Evolutionary conservation across 2,797 vertebrate genomes (phyloP).

Genomic region (Merluccius polli): DNA sequence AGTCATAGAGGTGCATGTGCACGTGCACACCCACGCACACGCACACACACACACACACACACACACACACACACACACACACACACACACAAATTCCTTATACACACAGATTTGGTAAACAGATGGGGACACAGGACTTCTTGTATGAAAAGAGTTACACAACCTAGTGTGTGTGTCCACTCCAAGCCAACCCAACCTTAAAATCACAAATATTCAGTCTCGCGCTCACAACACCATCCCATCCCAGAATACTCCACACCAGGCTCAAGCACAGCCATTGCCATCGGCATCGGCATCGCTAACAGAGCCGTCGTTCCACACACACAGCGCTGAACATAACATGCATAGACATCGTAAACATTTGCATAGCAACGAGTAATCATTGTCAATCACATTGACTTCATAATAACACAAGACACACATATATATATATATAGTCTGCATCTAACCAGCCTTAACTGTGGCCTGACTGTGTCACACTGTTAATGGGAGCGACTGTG

Average conservation of each 20-base stretch:
- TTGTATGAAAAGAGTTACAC: not conserved
- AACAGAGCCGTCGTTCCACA: not conserved
- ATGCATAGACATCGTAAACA: not conserved
- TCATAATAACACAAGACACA: not conserved
- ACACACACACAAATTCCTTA: not conserved
- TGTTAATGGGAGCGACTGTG: not conserved
- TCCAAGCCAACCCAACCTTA: conserved; percentile 4
- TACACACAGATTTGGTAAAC: not conserved
- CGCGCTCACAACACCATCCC: not conserved
- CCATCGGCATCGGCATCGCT: not conserved
- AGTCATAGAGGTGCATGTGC: not conserved
- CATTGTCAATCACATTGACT: not conserved
- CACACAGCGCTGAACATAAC: too few species aligned
- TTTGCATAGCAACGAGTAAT: not conserved
- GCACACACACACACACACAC: not conserved
- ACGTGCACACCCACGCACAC: not conserved
- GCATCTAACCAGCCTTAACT: not conserved
- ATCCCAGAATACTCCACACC: not conserved
- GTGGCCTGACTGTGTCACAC: not conserved
- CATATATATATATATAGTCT: not conserved
- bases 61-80: not conserved
- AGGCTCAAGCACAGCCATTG: not conserved
- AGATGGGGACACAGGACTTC: not conserved
- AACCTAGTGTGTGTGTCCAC: not conserved
- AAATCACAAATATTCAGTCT: not conserved